These are phyloP conservation scores for Synergus laeviventris DNA, from an alignment of 2,888 invertebrate genomes.

Conservation along the genomic window DNA sequence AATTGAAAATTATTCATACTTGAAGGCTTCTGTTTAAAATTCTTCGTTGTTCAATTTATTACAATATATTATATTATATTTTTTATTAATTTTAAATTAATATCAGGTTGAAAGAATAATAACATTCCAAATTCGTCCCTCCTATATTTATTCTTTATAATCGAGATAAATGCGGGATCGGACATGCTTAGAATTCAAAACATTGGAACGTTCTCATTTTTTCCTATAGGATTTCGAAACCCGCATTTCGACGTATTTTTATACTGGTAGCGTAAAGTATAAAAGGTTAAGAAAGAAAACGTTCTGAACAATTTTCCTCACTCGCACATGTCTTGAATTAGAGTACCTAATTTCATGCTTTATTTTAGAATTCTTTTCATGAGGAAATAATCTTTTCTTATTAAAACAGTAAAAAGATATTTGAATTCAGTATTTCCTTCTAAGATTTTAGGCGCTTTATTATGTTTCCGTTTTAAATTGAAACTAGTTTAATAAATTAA, in stretches of 20 bases:
- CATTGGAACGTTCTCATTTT: constrained; percentile 2
- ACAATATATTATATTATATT: neutral
- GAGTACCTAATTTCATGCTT: neutral
- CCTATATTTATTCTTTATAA: neutral
- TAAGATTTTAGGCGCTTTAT: neutral
- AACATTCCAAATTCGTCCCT: neutral
- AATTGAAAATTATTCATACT: neutral
- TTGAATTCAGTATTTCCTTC: neutral
- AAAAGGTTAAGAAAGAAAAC: constrained; percentile 13
- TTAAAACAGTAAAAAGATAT: neutral
- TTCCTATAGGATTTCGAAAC: constrained; percentile 5
- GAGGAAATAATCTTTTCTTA: neutral
- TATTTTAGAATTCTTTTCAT: neutral
- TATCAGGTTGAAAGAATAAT: no score
- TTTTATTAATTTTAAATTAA: neutral
- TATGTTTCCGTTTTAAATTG: neutral
- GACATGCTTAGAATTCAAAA: constrained; percentile 21
- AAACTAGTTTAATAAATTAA: neutral
- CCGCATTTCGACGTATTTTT: neutral
- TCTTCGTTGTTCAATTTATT: neutral
- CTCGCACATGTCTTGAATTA: neutral
- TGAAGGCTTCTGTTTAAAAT: neutral
- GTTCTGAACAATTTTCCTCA: constrained; percentile 43
- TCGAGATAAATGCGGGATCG: neutral
- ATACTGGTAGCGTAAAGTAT: neutral